Evolutionary conservation across 2,888 invertebrate species (phyloP), one percentile per base, ranked within the genome.

Genomic region (Diplazon laetatorius): DNA sequence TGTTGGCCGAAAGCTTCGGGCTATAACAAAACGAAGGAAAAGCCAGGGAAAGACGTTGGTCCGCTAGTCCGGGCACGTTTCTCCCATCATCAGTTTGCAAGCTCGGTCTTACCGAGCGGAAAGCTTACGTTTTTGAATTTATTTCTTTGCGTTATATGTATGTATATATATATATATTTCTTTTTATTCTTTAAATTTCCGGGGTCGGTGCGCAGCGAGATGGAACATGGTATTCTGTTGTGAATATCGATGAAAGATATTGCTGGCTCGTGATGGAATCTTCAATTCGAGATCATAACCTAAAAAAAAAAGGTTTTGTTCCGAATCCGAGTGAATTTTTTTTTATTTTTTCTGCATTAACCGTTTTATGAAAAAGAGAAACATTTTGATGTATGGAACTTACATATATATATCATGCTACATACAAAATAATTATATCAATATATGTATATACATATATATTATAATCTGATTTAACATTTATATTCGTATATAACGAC

Each of bases 51-150:
- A 60, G 66, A 66, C 66, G 37, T 8, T 25, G 55, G 72, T 73
- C 69, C 55, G 55, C n/a, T 55, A 76, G 65, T 70, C 74, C 35
- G 69, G 62, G 80, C 80, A 80, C 76, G 80, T 76, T 80, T 57
- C 46, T 30, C 48, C 76, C 70, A 73, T 80, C 75, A 76, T 39
- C 63, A 48, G 55, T 72, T 57, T 71, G 48, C 42, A 42, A 30
- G 14, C 46, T 22, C 52, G 39, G 66, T 57, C 57, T 65, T 18
- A 22, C n/a, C 20, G 16, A 60, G 62, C 44, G 46, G 20, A 9
- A 35, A 25, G 9, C 16, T 55, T 30, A 14, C 30, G 30, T 55
- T 55, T 25, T 16, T 63, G 52, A 10, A 44, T 12, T 73, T 55
- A 68, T 18, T 55, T 66, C 5, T 16, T 37, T 50, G 57, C 30